Percentiles rank a stretch among this genome's conserved stretches.
These are phyloP conservation scores for Pterobdella sp. DNA, from an alignment of 2,888 invertebrate genomes.

Conservation along the genomic window DNA sequence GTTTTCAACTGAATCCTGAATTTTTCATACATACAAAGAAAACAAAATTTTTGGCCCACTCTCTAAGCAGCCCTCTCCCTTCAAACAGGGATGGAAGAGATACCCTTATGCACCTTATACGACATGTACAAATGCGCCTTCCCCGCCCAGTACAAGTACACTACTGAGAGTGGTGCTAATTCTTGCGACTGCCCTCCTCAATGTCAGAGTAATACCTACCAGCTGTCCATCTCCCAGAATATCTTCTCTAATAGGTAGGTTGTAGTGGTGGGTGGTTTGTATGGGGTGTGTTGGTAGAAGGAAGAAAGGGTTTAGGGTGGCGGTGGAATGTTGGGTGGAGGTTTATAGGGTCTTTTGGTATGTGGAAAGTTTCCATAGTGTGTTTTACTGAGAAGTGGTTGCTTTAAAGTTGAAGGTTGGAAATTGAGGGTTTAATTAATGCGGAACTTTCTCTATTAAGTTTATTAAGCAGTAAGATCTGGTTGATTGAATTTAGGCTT, in stretches of 20 bases:
- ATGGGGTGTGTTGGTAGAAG: too few species aligned
- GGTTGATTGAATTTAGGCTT: too few species aligned
- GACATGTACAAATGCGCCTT: conserved; percentile 21
- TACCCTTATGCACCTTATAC: conserved; percentile 14
- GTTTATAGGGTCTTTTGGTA: not conserved
- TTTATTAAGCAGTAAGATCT: too few species aligned
- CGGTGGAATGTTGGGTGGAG: not conserved
- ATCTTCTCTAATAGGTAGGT: conserved; percentile 23
- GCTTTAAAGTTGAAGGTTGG: too few species aligned
- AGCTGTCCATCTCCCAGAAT: conserved; percentile 22
- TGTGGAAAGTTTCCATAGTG: not conserved
- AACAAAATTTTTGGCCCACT: not conserved
- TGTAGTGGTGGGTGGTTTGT: not conserved
- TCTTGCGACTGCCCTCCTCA: conserved; percentile 26
- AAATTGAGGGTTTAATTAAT: too few species aligned
- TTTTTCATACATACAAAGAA: not conserved
- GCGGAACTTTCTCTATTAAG: too few species aligned
- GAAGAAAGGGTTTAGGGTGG: not conserved
- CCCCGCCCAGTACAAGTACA: conserved; percentile 21
- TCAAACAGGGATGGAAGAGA: not conserved
- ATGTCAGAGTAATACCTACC: conserved; percentile 22
- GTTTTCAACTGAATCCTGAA: not conserved
- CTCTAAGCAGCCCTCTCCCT: not conserved
- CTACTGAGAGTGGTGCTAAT: conserved; percentile 7
- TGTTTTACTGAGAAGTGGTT: too few species aligned